Evolutionary conservation across 2,797 vertebrate genomes (phyloP).

Genomic region (Cuculus canorus): DNA sequence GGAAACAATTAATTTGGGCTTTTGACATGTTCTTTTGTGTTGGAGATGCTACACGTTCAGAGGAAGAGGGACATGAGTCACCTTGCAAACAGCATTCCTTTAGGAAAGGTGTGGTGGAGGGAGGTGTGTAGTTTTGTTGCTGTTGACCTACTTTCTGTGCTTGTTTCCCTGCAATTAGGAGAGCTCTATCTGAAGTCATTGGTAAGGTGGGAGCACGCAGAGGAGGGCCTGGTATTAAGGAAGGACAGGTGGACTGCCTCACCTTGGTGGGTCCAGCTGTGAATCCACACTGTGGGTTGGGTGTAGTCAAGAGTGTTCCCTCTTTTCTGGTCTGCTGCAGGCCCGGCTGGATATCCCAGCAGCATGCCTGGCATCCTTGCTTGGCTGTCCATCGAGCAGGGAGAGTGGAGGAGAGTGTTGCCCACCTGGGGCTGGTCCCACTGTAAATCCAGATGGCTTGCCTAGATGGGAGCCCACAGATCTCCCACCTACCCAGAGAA

Average conservation of each 20-base stretch:
- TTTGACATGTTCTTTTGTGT: neutral
- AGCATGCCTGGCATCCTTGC: neutral
- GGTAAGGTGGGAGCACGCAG: fast-evolving
- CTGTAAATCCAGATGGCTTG: neutral
- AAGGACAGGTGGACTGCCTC: fast-evolving
- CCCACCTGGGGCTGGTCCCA: neutral
- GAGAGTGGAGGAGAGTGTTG: neutral
- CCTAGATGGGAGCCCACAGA: neutral
- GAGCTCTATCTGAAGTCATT: fast-evolving
- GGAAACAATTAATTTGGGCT: neutral
- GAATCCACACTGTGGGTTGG: fast-evolving
- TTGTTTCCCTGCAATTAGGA: neutral
- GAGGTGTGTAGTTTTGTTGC: neutral
- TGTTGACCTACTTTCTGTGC: neutral
- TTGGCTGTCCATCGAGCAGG: fast-evolving
- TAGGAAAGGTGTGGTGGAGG: neutral
- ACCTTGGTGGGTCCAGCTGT: neutral
- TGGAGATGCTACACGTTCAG: neutral
- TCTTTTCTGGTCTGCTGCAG: neutral
- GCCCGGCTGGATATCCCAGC: neutral
- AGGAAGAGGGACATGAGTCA: neutral
- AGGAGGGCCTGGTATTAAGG: neutral
- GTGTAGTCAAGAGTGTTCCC: neutral
- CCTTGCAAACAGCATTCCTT: neutral
- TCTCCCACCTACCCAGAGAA: neutral